Evolutionary conservation across 2,113 vertebrate species (phyloP).

Genomic region (Peromyscus leucopus): DNA sequence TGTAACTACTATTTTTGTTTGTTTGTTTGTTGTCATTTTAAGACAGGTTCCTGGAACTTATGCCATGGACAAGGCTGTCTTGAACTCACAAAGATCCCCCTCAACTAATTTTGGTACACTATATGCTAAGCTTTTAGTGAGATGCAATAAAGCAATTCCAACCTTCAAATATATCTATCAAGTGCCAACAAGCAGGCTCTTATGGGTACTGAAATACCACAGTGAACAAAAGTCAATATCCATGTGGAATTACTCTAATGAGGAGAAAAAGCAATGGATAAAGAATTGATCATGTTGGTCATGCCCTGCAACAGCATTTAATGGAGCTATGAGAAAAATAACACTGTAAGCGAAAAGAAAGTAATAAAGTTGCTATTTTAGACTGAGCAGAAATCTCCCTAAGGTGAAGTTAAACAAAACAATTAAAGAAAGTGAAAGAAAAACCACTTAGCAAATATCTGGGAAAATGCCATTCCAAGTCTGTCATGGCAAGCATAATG

Average conservation of each 20-base stretch:
- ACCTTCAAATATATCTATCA: background rate
- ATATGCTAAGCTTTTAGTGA: background rate
- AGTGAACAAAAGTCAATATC: background rate
- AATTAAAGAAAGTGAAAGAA: background rate
- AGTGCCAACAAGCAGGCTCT: background rate
- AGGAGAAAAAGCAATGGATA: background rate
- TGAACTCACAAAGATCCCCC: background rate
- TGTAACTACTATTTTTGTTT: background rate
- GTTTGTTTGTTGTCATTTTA: background rate
- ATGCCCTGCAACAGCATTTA: background rate
- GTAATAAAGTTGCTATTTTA: background rate
- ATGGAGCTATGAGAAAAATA: background rate
- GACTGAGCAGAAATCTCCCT: background rate
- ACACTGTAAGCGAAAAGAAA: background rate
- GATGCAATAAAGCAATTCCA: background rate
- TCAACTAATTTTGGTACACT: background rate
- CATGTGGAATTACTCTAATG: background rate
- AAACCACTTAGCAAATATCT: background rate
- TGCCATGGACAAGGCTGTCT: background rate
- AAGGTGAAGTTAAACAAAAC: background rate
- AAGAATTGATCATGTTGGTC: background rate
- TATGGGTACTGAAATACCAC: background rate
- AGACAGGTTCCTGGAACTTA: background rate
- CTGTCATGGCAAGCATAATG: background rate
- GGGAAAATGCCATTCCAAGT: background rate